phyloP scores from a whole-genome alignment of 2,113 vertebrate species.

The Equus quagga region DNA sequence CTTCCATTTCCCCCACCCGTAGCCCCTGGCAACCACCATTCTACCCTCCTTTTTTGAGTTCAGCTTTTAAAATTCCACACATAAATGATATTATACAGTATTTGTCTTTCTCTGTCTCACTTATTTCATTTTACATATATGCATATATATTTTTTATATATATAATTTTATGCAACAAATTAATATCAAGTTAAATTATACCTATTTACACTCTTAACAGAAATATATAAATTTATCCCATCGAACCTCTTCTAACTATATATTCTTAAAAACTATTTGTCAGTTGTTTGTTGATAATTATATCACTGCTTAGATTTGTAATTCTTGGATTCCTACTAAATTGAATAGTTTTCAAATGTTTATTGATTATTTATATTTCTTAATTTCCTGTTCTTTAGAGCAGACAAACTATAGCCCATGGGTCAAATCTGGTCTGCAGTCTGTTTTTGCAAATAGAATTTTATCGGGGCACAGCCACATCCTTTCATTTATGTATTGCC shows the following conservation, averaged over 20 bases:
- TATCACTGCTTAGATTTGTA: not conserved
- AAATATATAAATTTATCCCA: not conserved
- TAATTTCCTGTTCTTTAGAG: not conserved
- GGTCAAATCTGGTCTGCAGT: not conserved
- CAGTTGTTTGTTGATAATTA: not conserved
- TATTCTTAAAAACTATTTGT: not conserved
- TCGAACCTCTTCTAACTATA: not conserved
- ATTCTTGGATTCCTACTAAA: not conserved
- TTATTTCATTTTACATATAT: slow-evolving; percentile 10
- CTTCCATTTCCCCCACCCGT: not conserved
- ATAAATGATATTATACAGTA: not conserved
- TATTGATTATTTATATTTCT: slow-evolving; percentile 1
- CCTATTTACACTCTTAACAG: not conserved
- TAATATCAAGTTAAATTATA: not conserved
- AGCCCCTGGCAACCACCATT: not conserved
- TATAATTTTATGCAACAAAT: not conserved
- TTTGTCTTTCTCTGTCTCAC: not conserved
- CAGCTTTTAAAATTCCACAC: not conserved
- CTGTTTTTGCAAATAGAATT: slow-evolving; percentile 1
- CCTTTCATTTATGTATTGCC: not conserved
- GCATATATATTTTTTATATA: not conserved
- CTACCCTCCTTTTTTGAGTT: not conserved
- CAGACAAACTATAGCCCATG: not conserved
- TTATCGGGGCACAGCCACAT: not conserved
- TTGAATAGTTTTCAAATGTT: slow-evolving; percentile 6